Conservation (phyloP, 1,140 invertebrate species). For the Drosophila asahinai region DNA sequence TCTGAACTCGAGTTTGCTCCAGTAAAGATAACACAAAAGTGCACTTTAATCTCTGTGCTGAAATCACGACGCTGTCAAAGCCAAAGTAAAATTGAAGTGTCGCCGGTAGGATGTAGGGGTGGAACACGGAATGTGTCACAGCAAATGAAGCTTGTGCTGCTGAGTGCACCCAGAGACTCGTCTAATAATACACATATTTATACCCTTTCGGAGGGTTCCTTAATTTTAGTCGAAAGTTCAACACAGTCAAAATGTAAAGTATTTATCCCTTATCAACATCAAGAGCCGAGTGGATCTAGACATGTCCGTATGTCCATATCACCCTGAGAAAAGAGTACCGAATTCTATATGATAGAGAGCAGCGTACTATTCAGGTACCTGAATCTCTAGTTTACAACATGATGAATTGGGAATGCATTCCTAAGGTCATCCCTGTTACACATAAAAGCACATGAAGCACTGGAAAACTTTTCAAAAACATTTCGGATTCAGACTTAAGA, state of each 20-base stretch:
- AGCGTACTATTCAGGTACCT: too few relatives aligned
- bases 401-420: too few relatives aligned
- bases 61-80: constrained; percentile 67
- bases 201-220: neutral
- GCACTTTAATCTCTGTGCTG: constrained; percentile 79
- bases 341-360: too few relatives aligned
- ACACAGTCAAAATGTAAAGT: neutral
- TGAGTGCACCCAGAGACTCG: constrained; percentile 4
- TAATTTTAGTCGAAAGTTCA: neutral
- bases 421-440: too few relatives aligned
- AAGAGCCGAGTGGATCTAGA: too few relatives aligned
- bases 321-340: too few relatives aligned
- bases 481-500: too few relatives aligned
- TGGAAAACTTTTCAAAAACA: too few relatives aligned
- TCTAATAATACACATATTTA: neutral
- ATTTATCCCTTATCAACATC: too few relatives aligned
- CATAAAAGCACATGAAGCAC: too few relatives aligned
- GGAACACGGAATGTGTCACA: constrained; percentile 30
- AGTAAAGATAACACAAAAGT: constrained; percentile 79
- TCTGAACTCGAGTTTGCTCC: constrained; percentile 54
- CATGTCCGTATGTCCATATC: too few relatives aligned
- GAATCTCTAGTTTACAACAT: too few relatives aligned
- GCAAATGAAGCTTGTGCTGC: constrained; percentile 30
- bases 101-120: constrained; percentile 1
- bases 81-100: constrained; percentile 76